Base-by-base conservation (phyloP, 2,113 vertebrate species). In the Gasterosteus nipponicus region DNA sequence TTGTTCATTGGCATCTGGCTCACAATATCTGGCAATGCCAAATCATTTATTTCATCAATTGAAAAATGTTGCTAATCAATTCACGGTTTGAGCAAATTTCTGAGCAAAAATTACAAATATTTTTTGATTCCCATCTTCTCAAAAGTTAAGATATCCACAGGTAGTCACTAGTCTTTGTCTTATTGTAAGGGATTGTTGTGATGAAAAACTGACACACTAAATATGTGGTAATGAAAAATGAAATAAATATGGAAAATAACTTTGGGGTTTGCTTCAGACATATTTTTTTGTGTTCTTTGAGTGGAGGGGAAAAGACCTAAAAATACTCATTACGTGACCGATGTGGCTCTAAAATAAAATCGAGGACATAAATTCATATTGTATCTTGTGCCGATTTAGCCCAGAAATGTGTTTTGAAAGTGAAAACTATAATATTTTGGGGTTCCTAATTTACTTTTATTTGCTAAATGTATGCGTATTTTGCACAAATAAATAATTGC, bases 31-130 rank as follows among this genome's bases (percentile, higher is more conserved):
- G 18, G 41, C 33, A 59, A 41, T 16, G 46, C 4, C 12, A 31
- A 0, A 59, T 68, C 0, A 1, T 42, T 51, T 38, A 14, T 51
- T 65, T 65, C 5, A 7, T 56, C 1, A 5, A 9, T 7, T 1
- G 0, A 47, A 68, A 7, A 15, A 33, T 64, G 56, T 19, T 1
- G 0, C 60, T 1, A 15, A 39, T 2, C 3, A 14, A 12, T 35
- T 14, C n/a, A 54, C 41, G 2, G 4, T 56, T 53, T 53, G 12
- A 29, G 6, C 31, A 22, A 41, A 29, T 31, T 38, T 7, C 22
- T 1, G 26, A 67, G 9, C 10, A 46, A 47, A 35, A 47, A 38
- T 38, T 2, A 1, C 26, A 58, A n/a, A 44, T 70, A 70, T 58
- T 31, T 42, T 22, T 29, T 14, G 39, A 11, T 53, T 44, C 31